Evolutionary conservation across 2,113 vertebrate genomes (phyloP).

Genomic region (Oxygymnocypris stewartii): DNA sequence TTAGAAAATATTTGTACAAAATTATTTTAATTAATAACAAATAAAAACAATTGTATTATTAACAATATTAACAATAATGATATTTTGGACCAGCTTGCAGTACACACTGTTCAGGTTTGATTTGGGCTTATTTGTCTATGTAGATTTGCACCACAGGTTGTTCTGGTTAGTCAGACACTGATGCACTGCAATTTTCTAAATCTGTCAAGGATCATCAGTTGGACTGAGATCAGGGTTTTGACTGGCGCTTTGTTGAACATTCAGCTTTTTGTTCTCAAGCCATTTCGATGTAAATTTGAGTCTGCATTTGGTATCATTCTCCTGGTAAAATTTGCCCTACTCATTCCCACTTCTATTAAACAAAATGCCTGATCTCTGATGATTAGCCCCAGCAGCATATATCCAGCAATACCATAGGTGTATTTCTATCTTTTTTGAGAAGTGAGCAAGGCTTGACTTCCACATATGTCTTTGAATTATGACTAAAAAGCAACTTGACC

Average conservation of each 20-base stretch:
- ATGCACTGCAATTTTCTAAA: conserved; percentile 26
- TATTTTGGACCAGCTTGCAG: not conserved
- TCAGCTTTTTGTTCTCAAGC: conserved; percentile 12
- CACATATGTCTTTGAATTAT: conserved; percentile 8
- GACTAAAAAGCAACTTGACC: not conserved
- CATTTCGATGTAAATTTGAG: conserved; percentile 12
- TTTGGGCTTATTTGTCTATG: not conserved
- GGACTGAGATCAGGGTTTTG: conserved; percentile 24
- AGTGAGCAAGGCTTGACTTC: not conserved
- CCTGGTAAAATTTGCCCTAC: not conserved
- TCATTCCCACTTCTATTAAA: not conserved
- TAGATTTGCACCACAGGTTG: not conserved
- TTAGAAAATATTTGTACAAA: no score
- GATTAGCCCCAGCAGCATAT: not conserved
- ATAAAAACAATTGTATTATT: not conserved
- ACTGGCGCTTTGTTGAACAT: conserved; percentile 18
- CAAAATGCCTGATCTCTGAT: not conserved
- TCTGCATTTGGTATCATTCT: conserved; percentile 8
- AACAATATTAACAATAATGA: no score
- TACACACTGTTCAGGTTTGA: not conserved
- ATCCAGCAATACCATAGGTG: not conserved
- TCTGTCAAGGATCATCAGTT: conserved; percentile 31
- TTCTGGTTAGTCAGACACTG: conserved; percentile 4
- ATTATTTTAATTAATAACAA: not conserved
- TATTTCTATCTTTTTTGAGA: not conserved